phyloP scores from a whole-genome alignment of 1,140 invertebrate genomes.

The Holotrichia oblita region DNA sequence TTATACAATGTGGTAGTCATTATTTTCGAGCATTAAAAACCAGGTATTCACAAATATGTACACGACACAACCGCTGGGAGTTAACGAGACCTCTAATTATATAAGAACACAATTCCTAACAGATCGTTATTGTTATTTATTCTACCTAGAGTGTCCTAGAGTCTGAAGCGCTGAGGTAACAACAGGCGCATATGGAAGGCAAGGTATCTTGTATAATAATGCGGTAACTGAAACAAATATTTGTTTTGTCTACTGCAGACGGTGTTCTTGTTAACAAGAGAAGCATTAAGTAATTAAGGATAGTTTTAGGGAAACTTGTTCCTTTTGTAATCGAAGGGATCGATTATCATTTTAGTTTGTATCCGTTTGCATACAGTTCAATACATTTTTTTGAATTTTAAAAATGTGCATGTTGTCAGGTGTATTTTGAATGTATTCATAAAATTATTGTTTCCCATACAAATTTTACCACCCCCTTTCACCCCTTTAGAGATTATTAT shows the following conservation, averaged over 20 bases:
- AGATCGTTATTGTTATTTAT: constrained; percentile 21
- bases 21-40: background rate
- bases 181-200: background rate
- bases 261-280: background rate
- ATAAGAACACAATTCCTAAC: constrained; percentile 8
- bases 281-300: background rate
- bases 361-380: too few relatives aligned
- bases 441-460: too few relatives aligned
- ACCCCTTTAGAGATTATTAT: too few relatives aligned
- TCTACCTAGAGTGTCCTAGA: too few relatives aligned
- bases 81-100: constrained; percentile 9
- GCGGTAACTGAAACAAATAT: background rate
- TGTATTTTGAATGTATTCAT: too few relatives aligned
- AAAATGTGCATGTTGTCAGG: too few relatives aligned
- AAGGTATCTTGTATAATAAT: background rate
- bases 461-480: too few relatives aligned
- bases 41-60: constrained; percentile 1
- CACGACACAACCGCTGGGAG: background rate
- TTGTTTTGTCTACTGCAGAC: background rate
- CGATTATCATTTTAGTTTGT: too few relatives aligned
- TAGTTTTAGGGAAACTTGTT: too few relatives aligned
- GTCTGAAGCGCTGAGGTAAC: background rate
- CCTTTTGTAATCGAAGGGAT: too few relatives aligned
- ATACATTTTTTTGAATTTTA: too few relatives aligned
- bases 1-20: too few relatives aligned